Conservation (phyloP, 1,140 invertebrate genomes). For the Micrasema minimum region DNA sequence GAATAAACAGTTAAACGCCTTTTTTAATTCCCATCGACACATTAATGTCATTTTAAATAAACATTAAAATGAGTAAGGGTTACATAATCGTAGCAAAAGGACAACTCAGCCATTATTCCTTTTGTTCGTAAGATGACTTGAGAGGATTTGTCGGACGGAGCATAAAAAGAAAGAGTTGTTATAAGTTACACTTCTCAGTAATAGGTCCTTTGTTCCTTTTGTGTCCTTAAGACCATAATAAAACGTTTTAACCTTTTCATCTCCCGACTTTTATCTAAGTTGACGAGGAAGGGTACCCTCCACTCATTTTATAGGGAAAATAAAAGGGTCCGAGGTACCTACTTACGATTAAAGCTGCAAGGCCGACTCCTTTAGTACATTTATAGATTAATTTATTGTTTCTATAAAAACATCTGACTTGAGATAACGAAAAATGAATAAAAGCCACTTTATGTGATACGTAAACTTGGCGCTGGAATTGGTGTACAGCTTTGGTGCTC, state of each 20-base stretch:
- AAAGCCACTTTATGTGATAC: too few species aligned
- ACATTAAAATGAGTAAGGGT: conserved; percentile 43
- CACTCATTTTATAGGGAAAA: not conserved
- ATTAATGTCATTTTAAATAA: conserved; percentile 52
- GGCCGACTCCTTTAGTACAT: too few species aligned
- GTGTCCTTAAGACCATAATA: conserved; percentile 51
- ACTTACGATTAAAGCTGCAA: too few species aligned
- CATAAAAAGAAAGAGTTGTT: conserved; percentile 29
- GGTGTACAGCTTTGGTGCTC: too few species aligned
- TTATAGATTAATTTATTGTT: too few species aligned
- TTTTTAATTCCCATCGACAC: conserved; percentile 50
- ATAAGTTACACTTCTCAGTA: conserved; percentile 48
- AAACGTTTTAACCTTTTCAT: conserved; percentile 53
- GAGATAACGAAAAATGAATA: too few species aligned
- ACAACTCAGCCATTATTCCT: conserved; percentile 18
- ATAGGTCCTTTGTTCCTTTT: conserved; percentile 44
- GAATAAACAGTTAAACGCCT: not conserved
- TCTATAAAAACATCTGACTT: too few species aligned
- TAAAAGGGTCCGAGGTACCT: not conserved
- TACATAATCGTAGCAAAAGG: not conserved
- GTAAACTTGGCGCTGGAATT: too few species aligned
- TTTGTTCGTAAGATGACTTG: conserved; percentile 29
- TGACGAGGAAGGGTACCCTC: conserved; percentile 12
- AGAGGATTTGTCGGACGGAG: conserved; percentile 5
- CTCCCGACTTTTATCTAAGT: conserved; percentile 35